These are phyloP conservation scores for Melanophora roralis DNA, from an alignment of 2,888 invertebrate genomes.

Conservation along the genomic window DNA sequence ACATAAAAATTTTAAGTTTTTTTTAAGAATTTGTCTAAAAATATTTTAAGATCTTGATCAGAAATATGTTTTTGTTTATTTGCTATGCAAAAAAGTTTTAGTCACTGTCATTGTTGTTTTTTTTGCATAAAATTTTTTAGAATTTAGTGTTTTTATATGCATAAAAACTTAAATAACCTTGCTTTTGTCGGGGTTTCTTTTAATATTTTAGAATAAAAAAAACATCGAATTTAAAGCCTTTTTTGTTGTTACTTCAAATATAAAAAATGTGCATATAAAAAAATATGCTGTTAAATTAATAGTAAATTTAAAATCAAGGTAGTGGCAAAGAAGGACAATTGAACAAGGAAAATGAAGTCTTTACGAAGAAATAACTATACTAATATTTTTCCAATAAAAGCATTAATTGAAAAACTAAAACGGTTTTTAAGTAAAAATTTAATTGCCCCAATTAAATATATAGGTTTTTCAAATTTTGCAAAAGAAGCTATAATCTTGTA, in stretches of 20 bases:
- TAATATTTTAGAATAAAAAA: not conserved
- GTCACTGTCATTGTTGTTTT: not conserved
- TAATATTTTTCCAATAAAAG: too few species aligned
- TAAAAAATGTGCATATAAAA: not conserved
- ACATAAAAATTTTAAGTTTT: not conserved
- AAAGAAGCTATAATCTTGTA: too few species aligned
- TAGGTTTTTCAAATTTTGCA: too few species aligned
- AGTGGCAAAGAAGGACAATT: too few species aligned
- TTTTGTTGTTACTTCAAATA: too few species aligned
- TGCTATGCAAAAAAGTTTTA: not conserved
- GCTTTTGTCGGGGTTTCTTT: not conserved
- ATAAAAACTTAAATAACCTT: conserved; percentile 12
- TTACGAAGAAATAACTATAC: too few species aligned
- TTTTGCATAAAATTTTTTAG: not conserved
- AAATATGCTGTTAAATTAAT: not conserved
- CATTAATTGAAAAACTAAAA: too few species aligned
- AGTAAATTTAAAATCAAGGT: not conserved
- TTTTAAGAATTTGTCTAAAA: not conserved
- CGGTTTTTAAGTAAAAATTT: too few species aligned
- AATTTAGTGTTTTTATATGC: not conserved
- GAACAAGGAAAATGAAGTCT: too few species aligned
- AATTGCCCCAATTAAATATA: too few species aligned
- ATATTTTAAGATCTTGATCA: not conserved
- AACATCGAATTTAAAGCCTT: too few species aligned
- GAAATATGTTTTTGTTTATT: not conserved